phyloP scores from a whole-genome alignment of 2,797 vertebrate genomes.

The Podarcis siculus region DNA sequence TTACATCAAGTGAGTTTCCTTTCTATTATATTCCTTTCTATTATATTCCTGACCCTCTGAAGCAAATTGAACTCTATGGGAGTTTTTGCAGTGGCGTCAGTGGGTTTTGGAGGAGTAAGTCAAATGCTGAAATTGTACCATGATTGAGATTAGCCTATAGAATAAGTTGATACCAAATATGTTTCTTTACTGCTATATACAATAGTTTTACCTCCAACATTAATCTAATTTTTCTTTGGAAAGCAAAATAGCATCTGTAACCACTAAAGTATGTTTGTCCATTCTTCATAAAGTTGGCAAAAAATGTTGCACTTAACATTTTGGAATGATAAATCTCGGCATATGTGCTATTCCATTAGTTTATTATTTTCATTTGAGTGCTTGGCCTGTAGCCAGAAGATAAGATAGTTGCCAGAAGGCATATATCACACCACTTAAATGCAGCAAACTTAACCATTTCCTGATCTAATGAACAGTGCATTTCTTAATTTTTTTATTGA shows the following conservation, averaged over 20 bases:
- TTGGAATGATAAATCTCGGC: conserved; percentile 14
- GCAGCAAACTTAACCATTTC: background rate
- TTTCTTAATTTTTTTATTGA: background rate
- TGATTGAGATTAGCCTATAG: background rate
- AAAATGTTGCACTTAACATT: conserved; percentile 26
- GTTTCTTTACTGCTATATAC: conserved; percentile 8
- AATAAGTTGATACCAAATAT: background rate
- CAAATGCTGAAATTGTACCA: background rate
- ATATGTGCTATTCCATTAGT: conserved; percentile 6
- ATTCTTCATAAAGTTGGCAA: conserved; percentile 22
- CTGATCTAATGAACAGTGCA: background rate
- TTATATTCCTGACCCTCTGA: background rate
- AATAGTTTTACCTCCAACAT: background rate
- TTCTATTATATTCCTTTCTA: background rate
- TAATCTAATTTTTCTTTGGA: conserved; percentile 13
- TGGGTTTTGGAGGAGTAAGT: background rate
- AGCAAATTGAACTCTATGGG: background rate
- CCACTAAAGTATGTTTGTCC: background rate
- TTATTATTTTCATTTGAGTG: conserved; percentile 3
- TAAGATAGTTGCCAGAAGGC: conserved; percentile 4
- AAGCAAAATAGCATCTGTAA: conserved; percentile 32
- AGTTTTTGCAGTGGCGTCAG: background rate
- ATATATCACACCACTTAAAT: conserved; percentile 6
- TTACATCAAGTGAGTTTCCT: background rate
- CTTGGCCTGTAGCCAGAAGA: background rate